Evolutionary conservation across 2,888 invertebrate genomes (phyloP), one percentile per base, ranked within the genome.

Genomic region (Shargacucullia verbasci): DNA sequence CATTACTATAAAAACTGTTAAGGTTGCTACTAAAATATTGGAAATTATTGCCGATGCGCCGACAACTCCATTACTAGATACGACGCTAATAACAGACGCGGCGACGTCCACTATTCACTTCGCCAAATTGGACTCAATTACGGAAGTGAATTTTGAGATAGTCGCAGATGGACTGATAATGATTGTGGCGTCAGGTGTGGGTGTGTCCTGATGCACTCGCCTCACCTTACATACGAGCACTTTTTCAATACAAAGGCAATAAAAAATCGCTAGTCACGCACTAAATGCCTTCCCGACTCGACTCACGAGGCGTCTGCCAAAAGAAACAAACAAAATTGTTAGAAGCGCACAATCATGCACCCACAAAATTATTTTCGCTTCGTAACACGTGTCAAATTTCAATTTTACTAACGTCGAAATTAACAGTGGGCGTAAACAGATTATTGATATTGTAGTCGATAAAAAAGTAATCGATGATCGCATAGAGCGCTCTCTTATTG

Each of bases 381-480:
- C 83, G 90, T 90, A 93, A 91, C 93, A 93, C 92, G 93, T 94
- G 94, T 94, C 94, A 92, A 88, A 88, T 89, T 92, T 92, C 91
- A 92, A 92, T 92, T 92, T 88, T 89, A 92, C 88, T 85, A 88
- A 90, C 89, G 91, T 92, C 87, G 91, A 86, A 90, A 92, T 93
- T 92, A 94, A 93, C 92, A 83, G 92, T 92, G 94, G 94, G 94
- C 93, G 94, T 94, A 89, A 89, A 91, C 91, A 85, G 92, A 92
- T 91, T 92, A 92, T 92, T 89, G 92, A 92, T 93, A 92, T 93
- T 92, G 91, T 89, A 82, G 78, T 81, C 79, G 90, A 92, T 91
- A 92, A 92, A 93, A 92, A 93, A 92, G 86, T 92, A 94, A 94
- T 93, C 94, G 92, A 94, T 93, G 93, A 93, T 89, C 92, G 91